phyloP scores from a whole-genome alignment of 2,888 invertebrate genomes.

The Muschampia plurimacula region DNA sequence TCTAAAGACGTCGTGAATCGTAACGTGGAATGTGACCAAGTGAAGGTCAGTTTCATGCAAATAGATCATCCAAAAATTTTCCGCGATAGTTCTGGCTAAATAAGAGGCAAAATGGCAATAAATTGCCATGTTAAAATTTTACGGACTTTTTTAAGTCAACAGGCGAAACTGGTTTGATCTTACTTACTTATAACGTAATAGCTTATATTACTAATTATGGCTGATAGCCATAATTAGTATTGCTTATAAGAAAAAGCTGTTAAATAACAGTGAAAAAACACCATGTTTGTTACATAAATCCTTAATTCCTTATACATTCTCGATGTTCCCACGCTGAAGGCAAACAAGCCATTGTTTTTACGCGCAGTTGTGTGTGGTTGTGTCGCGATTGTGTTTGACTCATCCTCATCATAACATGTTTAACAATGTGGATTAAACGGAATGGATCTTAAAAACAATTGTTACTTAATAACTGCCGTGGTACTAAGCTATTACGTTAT shows the following conservation, averaged over 20 bases:
- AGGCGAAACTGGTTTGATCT: slow-evolving; percentile 25
- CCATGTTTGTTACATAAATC: slow-evolving; percentile 17
- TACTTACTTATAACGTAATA: too few species aligned
- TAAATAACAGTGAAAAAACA: slow-evolving; percentile 25
- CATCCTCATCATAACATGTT: not conserved
- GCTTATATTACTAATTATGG: too few species aligned
- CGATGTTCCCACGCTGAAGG: slow-evolving; percentile 28
- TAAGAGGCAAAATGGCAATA: not conserved
- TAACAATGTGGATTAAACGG: slow-evolving; percentile 20
- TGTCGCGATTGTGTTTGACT: not conserved
- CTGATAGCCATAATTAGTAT: slow-evolving; percentile 4
- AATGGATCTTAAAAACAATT: slow-evolving; percentile 24
- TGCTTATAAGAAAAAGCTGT: slow-evolving; percentile 20
- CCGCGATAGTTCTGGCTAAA: slow-evolving; percentile 6
- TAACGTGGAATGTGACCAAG: not conserved
- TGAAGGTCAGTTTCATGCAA: slow-evolving; percentile 10
- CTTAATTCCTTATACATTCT: slow-evolving; percentile 1
- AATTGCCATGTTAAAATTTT: slow-evolving; percentile 18
- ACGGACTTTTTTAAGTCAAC: slow-evolving; percentile 12
- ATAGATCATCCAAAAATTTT: slow-evolving; percentile 25
- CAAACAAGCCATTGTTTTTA: slow-evolving; percentile 28
- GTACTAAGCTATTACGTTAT: not conserved
- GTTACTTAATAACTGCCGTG: not conserved
- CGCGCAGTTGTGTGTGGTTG: slow-evolving; percentile 1
- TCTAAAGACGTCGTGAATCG: not conserved